Percentiles rank a stretch among this genome's conserved stretches.
Evolutionary conservation across 1,140 invertebrate species (phyloP).

Genomic region (Drosophila simulans): DNA sequence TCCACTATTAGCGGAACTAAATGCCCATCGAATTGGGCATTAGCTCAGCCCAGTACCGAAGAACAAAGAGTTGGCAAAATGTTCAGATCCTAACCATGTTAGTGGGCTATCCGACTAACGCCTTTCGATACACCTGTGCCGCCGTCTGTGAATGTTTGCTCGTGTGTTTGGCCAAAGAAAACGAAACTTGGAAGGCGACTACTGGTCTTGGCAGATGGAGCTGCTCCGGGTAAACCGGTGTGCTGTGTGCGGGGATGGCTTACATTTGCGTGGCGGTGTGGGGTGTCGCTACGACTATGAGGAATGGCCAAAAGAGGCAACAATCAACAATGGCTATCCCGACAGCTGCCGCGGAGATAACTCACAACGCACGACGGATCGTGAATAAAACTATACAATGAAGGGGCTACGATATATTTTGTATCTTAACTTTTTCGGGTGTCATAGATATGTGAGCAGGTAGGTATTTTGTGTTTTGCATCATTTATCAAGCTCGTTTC

Average conservation of each 20-base stretch:
- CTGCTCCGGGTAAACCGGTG: slow-evolving; percentile 24
- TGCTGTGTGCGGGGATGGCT: slow-evolving; percentile 11
- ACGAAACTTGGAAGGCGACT: slow-evolving; percentile 41
- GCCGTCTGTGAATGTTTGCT: neutral
- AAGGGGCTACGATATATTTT: slow-evolving; percentile 23
- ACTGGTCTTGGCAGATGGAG: slow-evolving; percentile 47
- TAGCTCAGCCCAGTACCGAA: neutral
- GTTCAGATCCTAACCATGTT: slow-evolving; percentile 41
- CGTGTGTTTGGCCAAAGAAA: too few species aligned
- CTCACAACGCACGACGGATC: slow-evolving; percentile 62
- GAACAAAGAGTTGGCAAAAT: slow-evolving; percentile 22
- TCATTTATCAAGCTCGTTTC: slow-evolving; percentile 71
- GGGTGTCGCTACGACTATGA: slow-evolving; percentile 23
- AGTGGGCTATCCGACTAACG: slow-evolving; percentile 44
- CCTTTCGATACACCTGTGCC: slow-evolving; percentile 43
- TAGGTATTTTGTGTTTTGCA: slow-evolving; percentile 42
- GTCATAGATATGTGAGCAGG: slow-evolving; percentile 53
- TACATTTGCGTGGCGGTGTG: slow-evolving; percentile 4
- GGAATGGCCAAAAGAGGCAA: slow-evolving; percentile 38
- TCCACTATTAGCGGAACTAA: slow-evolving; percentile 3
- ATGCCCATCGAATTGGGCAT: slow-evolving; percentile 5
- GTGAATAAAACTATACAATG: slow-evolving; percentile 59
- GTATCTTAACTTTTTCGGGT: slow-evolving; percentile 23
- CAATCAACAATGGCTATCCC: slow-evolving; percentile 59
- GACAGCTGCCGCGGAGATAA: slow-evolving; percentile 51